Percentiles rank a stretch among this genome's conserved stretches.
phyloP scores from a whole-genome alignment of 2,797 vertebrate species.

The Erithacus rubecula region DNA sequence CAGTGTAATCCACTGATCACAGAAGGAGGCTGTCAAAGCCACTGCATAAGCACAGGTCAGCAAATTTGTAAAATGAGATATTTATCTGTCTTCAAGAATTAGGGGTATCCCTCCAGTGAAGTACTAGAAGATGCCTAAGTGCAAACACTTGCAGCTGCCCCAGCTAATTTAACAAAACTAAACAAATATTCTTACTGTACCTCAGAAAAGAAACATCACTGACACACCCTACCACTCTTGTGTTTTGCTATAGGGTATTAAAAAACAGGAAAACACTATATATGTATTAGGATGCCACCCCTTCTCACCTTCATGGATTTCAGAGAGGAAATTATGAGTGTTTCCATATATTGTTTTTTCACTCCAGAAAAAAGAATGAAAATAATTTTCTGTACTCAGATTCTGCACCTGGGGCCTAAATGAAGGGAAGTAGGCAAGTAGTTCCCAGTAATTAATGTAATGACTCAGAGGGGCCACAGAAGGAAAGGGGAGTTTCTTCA shows the following conservation, averaged over 20 bases:
- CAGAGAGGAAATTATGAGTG: conserved; percentile 8
- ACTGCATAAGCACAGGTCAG: background rate
- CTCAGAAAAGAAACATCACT: background rate
- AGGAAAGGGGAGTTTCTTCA: conserved; percentile 55
- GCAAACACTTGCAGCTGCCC: conserved; percentile 5
- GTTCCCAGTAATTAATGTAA: conserved; percentile 63
- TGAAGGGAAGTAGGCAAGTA: conserved; percentile 59
- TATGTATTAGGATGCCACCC: background rate
- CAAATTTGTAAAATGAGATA: background rate
- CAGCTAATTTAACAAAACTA: background rate
- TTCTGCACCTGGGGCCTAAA: conserved; percentile 57
- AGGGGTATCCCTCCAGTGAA: background rate
- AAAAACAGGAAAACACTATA: background rate
- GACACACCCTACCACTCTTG: background rate
- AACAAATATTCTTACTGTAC: conserved; percentile 24
- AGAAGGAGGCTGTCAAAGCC: background rate
- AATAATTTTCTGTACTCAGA: conserved; percentile 21
- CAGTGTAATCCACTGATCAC: background rate
- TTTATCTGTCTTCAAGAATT: conserved; percentile 7
- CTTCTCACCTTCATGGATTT: background rate
- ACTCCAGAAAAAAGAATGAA: conserved; percentile 23
- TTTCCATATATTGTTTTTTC: conserved; percentile 15
- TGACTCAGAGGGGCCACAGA: conserved; percentile 50
- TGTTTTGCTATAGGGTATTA: background rate
- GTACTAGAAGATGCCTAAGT: background rate